Evolutionary conservation across 2,888 invertebrate genomes (phyloP), one percentile per base, ranked within the genome.

Genomic region (Notocelia uddmanniana): DNA sequence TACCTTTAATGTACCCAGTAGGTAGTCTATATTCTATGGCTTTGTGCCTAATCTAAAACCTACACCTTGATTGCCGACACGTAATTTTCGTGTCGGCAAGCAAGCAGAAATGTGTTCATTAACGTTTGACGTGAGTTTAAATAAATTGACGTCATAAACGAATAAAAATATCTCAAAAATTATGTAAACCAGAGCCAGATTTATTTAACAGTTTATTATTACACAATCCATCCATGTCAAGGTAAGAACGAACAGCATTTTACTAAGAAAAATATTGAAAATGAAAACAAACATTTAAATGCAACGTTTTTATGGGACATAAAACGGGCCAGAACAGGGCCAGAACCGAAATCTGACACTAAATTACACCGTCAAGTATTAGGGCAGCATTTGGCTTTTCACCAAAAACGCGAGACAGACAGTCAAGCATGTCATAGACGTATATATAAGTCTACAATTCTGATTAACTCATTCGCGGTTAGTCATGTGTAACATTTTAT

Each of bases 301-400:
- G 71, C 66, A 71, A 54, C 54, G 41, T 52, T 66, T 71, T 72
- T 68, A 72, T 50, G 68, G 34, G 48, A 34, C 67, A 68, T 72
- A 68, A 72, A 72, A 68, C 62, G 37, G 34, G 11, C 31, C 18
- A 5, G 54, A 45, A 31, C 50, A n/a, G 72, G 34, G 11, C 31
- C 18, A 5, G 54, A 45, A 31, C 50, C 11, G 72, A 68, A 72
- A 72, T 72, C 55, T 62, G 72, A 72, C 55, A 72, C 72, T 72
- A 72, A 72, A 72, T 72, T 68, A 68, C 60, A 48, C 52, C 45
- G 62, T 54, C 67, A 60, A 60, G 45, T 72, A 55, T 48, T 66
- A 75, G 73, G 76, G 75, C 74, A 72, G 63, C 67, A 55, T 68
- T 80, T 82, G 82, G 83, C 81, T 68, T 69, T 18, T 60, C 6